Evolutionary conservation across 2,113 vertebrate genomes (phyloP), one percentile per base, ranked within the genome.

Genomic region (Scolopax mira): DNA sequence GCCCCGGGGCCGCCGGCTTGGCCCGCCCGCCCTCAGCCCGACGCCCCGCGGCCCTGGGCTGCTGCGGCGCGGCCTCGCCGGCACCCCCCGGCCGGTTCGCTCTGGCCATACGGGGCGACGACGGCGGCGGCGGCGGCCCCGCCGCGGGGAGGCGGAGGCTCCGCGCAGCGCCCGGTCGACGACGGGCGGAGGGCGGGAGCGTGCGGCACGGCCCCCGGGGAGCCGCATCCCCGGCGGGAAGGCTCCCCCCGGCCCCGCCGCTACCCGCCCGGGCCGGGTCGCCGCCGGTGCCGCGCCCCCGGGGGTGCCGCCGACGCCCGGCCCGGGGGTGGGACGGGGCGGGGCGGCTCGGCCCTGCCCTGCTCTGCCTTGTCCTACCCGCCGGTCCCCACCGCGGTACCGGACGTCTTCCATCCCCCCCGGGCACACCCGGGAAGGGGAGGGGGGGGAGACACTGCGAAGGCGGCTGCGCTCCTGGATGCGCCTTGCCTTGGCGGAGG

Each of bases 251-350:
- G 11, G 46, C 24, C 41, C 19, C 49, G 41, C 51, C 21, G 78
- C 78, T 31, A 33, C 64, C 62, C 37, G 48, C 51, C 58, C 37
- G 60, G 37, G 51, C 72, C 42, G 84, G 71, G 85, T 25, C 31
- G 72, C 69, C 72, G 37, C 15, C 42, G 70, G 33, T 37, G 51
- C 84, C 72, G 84, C 84, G 64, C 62, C 64, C 54, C 46, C 64
- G 55, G 73, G 73, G 54, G 48, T 13, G 33, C 74, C n/a, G 66
- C 51, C 37, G 67, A n/a, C 21, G 37, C 33, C 62, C 46, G 54
- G 46, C 9, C 39, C 62, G 23, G 67, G 62, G 92, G 88, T 66
- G 88, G 92, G 65, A 44, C 85, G 79, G 84, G 92, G 48, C 78
- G 82, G 71, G 21, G 42, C 48, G 19, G 58, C 28, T 16, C 4